Conservation (phyloP, 2,113 vertebrate genomes). For the Myrmophylax atrothorax region DNA sequence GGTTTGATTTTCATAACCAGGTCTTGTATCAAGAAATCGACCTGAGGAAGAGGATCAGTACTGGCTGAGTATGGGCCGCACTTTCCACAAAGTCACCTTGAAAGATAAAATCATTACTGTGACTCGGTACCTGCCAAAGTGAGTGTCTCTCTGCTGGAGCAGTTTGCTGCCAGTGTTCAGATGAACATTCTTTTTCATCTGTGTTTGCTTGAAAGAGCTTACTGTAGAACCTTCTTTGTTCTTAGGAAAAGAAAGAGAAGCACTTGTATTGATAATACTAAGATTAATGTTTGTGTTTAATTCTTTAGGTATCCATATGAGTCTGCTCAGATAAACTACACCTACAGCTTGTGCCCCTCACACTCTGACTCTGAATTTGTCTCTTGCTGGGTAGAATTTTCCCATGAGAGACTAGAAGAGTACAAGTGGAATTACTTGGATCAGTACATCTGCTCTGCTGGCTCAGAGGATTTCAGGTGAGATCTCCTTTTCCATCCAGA, state of each 20-base stretch:
- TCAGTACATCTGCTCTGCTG: slow-evolving; percentile 97
- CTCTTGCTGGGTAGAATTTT: slow-evolving; percentile 97
- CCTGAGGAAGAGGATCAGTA: slow-evolving; percentile 91
- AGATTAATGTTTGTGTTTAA: not conserved
- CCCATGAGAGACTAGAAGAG: slow-evolving; percentile 93
- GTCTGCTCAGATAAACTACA: slow-evolving; percentile 94
- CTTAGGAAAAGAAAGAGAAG: not conserved
- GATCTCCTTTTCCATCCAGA: not conserved
- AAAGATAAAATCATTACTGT: slow-evolving; percentile 98
- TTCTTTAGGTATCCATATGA: slow-evolving; percentile 90
- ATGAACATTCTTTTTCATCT: not conserved
- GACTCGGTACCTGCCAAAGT: slow-evolving; percentile 97
- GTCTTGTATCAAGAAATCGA: slow-evolving; percentile 89
- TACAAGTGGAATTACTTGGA: slow-evolving; percentile 99
- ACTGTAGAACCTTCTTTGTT: not conserved
- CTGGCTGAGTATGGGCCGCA: slow-evolving; percentile 98
- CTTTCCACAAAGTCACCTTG: slow-evolving; percentile 94
- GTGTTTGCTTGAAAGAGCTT: not conserved
- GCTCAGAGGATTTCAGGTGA: slow-evolving; percentile 98
- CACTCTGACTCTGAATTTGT: slow-evolving; percentile 90
- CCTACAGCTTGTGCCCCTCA: slow-evolving; percentile 94
- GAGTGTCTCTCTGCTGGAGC: slow-evolving; percentile 60
- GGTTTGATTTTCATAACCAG: slow-evolving; percentile 61
- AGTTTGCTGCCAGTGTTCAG: not conserved
- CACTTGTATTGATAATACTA: not conserved